Conservation (phyloP, 2,797 vertebrate species). For the Coregonus sp. region DNA sequence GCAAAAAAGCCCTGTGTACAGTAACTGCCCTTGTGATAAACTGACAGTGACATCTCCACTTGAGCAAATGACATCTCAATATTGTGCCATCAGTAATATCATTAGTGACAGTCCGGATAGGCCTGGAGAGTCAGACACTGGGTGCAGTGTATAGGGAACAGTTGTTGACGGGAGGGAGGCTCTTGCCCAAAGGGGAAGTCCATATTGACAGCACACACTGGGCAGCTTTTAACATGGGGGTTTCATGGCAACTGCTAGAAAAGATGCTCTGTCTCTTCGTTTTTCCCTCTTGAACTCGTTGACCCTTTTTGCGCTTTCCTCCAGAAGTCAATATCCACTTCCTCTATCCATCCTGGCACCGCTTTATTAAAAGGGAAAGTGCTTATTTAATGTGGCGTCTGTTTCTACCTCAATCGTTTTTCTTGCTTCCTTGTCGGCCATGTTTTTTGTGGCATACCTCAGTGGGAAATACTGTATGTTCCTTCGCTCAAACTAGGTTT, state of each 20-base stretch:
- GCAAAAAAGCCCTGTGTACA: neutral
- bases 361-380: neutral
- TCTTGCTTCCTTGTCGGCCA: neutral
- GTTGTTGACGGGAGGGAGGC: conserved; percentile 13
- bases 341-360: neutral
- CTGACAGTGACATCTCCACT: neutral
- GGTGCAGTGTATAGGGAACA: conserved; percentile 16
- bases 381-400: neutral
- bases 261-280: neutral
- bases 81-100: neutral
- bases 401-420: neutral
- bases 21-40: neutral
- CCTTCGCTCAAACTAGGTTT: neutral
- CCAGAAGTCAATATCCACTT: conserved; percentile 31
- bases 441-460: neutral
- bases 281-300: conserved; percentile 27
- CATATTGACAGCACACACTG: conserved; percentile 18
- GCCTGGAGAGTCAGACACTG: neutral
- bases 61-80: neutral
- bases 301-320: conserved; percentile 42
- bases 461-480: neutral
- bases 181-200: conserved; percentile 20
- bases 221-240: conserved; percentile 9
- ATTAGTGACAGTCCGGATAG: neutral
- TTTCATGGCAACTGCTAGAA: conserved; percentile 24